A percentile compares a stretch with the other conserved stretches of the same genome.
phyloP scores from a whole-genome alignment of 2,797 vertebrate species.

The Rhabdomys pumilio region DNA sequence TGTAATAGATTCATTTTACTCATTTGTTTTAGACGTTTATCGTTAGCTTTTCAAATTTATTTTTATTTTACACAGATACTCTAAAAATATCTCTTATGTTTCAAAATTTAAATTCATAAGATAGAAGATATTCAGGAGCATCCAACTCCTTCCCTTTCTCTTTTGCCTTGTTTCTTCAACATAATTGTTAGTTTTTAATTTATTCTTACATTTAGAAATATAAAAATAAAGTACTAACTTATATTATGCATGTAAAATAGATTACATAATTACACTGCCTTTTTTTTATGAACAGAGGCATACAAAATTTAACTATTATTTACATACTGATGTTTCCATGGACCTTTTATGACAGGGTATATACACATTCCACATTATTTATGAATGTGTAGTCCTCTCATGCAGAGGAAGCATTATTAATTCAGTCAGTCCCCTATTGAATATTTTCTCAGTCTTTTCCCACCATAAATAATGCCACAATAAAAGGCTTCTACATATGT shows the following conservation, averaged over 20 bases:
- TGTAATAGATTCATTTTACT: conserved; percentile 16
- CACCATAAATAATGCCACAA: background rate
- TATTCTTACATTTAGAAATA: background rate
- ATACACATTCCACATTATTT: background rate
- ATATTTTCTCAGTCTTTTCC: background rate
- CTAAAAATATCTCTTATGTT: conserved; percentile 12
- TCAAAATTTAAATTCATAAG: conserved; percentile 21
- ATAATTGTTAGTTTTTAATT: background rate
- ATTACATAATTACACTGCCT: background rate
- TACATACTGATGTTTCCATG: background rate
- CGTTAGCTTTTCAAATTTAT: conserved; percentile 15
- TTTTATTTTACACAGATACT: conserved; percentile 4
- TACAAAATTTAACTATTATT: background rate
- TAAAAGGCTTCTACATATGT: background rate
- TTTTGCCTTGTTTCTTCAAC: background rate
- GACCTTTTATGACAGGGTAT: background rate
- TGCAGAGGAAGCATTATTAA: background rate
- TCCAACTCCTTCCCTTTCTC: background rate
- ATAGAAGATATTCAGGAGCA: background rate
- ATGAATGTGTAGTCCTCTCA: background rate
- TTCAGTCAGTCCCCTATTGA: background rate
- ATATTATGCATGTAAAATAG: background rate
- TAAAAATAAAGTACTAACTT: background rate
- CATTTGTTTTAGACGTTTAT: conserved; percentile 33
- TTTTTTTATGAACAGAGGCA: background rate